Conservation (phyloP, 2,113 vertebrate species). For the Lophochroa leadbeateri region DNA sequence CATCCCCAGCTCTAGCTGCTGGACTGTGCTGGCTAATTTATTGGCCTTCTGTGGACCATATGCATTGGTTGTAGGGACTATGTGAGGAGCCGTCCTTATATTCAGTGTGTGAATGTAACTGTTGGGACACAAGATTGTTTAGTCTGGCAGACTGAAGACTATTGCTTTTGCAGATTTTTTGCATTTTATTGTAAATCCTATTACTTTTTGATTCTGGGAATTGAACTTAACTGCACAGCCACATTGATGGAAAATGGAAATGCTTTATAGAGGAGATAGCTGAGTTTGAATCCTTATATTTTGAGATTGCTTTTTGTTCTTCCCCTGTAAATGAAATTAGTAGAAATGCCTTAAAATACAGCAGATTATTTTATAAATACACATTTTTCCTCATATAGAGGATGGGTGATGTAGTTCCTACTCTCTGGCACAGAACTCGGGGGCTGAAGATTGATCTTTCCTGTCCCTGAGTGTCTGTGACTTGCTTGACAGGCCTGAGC, state of each 20-base stretch:
- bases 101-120: not conserved
- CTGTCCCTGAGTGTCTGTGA: constrained; percentile 75
- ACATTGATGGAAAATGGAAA: not conserved
- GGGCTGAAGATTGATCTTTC: constrained; percentile 69
- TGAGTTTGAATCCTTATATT: not conserved
- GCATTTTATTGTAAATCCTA: not conserved
- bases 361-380: not conserved
- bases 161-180: not conserved
- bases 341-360: not conserved
- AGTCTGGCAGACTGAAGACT: not conserved
- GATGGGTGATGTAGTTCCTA: constrained; percentile 29
- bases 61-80: not conserved
- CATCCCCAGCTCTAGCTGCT: not conserved
- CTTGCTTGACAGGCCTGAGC: constrained; percentile 77
- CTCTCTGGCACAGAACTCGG: constrained; percentile 47
- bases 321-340: not conserved
- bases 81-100: not conserved
- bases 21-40: not conserved
- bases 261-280: not conserved
- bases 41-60: not conserved
- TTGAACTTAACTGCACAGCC: not conserved
- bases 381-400: not conserved
- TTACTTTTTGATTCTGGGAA: not conserved
- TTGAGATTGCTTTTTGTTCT: not conserved
- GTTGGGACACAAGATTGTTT: not conserved